phyloP scores from a whole-genome alignment of 2,888 invertebrate species.

The Pherbina coryleti region DNA sequence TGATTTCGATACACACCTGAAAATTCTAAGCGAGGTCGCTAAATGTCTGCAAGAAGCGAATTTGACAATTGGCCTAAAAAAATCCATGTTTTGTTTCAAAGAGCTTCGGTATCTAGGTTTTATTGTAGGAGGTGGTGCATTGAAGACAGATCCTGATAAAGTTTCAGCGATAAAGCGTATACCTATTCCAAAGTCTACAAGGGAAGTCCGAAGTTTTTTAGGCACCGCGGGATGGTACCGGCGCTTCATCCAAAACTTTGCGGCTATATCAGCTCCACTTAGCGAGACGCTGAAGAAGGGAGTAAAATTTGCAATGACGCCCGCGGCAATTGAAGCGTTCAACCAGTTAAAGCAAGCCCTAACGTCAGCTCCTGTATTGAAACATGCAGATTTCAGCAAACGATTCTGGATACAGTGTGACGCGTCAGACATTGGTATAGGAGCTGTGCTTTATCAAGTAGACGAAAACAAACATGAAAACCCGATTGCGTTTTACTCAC shows the following conservation, averaged over 20 bases:
- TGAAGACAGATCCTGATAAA: neutral
- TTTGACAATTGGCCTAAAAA: neutral
- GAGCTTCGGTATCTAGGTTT: too few species aligned
- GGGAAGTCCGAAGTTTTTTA: neutral
- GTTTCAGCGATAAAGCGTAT: neutral
- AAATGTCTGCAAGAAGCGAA: neutral
- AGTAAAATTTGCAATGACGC: too few species aligned
- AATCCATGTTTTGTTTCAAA: neutral
- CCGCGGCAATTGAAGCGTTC: too few species aligned
- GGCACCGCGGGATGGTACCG: neutral
- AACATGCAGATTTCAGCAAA: neutral
- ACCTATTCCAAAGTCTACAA: neutral
- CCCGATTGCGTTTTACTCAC: too few species aligned
- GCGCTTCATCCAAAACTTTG: too few species aligned
- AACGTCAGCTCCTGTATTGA: too few species aligned
- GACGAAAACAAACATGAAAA: too few species aligned
- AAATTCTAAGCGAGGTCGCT: neutral
- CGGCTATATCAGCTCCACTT: too few species aligned
- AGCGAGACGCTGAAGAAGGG: too few species aligned
- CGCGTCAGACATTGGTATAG: constrained; percentile 17
- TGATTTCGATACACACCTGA: neutral
- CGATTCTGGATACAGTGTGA: constrained; percentile 25
- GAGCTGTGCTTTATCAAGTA: too few species aligned
- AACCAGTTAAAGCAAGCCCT: too few species aligned
- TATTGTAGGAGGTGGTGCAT: too few species aligned